These are phyloP conservation scores for Illadopsis cleaveri DNA, from an alignment of 2,113 vertebrate genomes.

Conservation along the genomic window DNA sequence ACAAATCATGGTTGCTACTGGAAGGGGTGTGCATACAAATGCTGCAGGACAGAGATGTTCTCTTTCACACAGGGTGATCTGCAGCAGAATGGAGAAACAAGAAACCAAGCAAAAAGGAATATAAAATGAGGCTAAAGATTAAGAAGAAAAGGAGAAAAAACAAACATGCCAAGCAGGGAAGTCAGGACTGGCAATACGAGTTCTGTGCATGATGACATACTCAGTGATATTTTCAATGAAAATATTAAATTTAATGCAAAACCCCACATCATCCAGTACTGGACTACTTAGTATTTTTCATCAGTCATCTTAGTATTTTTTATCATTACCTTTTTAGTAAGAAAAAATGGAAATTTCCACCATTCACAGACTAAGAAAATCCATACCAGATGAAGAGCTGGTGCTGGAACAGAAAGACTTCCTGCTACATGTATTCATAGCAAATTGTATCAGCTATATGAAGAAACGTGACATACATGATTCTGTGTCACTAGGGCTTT, in stretches of 20 bases:
- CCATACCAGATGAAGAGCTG: not conserved
- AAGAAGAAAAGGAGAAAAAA: not conserved
- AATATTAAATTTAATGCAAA: not conserved
- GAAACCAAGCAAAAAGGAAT: not conserved
- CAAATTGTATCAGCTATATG: not conserved
- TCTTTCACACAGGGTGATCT: not conserved
- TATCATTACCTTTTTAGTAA: not conserved
- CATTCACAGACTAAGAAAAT: not conserved
- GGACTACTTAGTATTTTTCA: not conserved
- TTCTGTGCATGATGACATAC: not conserved
- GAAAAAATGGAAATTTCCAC: not conserved
- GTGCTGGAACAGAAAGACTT: not conserved
- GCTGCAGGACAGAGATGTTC: not conserved
- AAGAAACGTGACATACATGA: not conserved
- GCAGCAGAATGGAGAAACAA: not conserved
- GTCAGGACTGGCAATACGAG: not conserved
- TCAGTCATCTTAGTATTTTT: not conserved
- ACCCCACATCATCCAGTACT: not conserved
- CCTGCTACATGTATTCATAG: not conserved
- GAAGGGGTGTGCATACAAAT: not conserved
- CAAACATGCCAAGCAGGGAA: not conserved
- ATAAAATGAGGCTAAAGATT: not conserved
- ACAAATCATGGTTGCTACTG: not conserved
- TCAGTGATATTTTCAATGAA: not conserved
- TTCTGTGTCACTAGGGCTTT: not conserved